Conservation (phyloP, 2,888 invertebrate genomes). For the Pardosa pseudoannulata region DNA sequence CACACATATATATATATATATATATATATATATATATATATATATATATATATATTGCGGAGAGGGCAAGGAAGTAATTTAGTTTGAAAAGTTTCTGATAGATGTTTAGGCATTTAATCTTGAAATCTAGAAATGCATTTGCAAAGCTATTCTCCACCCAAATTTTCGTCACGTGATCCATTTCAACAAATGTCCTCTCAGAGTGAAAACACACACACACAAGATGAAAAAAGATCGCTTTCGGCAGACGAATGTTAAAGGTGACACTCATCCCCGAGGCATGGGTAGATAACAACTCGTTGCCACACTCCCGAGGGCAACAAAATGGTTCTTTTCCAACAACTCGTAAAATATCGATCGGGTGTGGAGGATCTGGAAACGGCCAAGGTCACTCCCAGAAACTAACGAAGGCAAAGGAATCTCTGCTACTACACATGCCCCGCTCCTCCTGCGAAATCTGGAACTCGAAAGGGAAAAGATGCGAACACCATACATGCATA, state of each 20-base stretch:
- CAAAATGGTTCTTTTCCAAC: not conserved
- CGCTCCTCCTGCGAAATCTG: not conserved
- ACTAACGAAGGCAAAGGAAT: not conserved
- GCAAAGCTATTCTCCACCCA: no score
- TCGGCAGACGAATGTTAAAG: not conserved
- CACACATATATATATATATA: no score
- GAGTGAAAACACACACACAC: no score
- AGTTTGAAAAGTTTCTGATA: no score
- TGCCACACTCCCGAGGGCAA: not conserved
- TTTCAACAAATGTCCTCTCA: no score
- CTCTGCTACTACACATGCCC: no score
- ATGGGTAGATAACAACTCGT: not conserved
- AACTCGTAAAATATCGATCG: constrained; percentile 39
- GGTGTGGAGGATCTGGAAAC: not conserved
- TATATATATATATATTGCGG: no score
- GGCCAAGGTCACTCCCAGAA: constrained; percentile 42
- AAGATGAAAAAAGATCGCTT: not conserved
- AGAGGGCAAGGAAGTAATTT: no score
- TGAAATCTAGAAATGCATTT: no score
- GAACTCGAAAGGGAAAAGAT: not conserved
- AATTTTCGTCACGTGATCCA: no score
- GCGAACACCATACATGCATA: not conserved
- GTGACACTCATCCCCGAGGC: not conserved
- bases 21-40: no score
- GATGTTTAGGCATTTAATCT: no score